These are phyloP conservation scores for Phalacrocorax aristotelis DNA, from an alignment of 2,113 vertebrate genomes.

Conservation along the genomic window DNA sequence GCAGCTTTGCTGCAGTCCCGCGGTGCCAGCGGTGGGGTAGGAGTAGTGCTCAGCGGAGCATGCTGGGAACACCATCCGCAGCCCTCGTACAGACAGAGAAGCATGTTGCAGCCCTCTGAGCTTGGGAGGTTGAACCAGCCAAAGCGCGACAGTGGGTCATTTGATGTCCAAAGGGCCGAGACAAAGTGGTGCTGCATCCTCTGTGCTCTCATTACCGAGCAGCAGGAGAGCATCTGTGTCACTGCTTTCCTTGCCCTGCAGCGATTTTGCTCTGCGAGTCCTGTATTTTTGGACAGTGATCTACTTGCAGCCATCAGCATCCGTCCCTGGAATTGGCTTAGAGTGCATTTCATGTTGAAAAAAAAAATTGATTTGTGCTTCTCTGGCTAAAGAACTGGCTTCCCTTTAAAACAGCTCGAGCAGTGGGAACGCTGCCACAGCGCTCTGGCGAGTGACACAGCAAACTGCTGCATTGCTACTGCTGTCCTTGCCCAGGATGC, in stretches of 20 bases:
- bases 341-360: background rate
- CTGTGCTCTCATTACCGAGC: background rate
- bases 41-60: accelerated
- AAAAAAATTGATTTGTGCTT: background rate
- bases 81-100: background rate
- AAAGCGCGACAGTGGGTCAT: accelerated
- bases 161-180: background rate
- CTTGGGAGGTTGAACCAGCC: accelerated
- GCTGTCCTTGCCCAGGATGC: background rate
- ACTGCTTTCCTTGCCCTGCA: accelerated
- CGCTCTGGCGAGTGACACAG: background rate
- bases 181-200: background rate
- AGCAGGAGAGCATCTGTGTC: background rate
- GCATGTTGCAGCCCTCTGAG: background rate
- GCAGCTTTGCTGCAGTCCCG: background rate
- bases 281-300: background rate
- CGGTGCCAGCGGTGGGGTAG: accelerated
- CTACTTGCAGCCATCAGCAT: background rate
- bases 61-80: accelerated
- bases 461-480: background rate
- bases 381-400: background rate
- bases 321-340: background rate
- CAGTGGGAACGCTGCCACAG: background rate
- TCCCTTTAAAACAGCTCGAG: background rate
- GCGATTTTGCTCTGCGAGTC: accelerated